These are phyloP conservation scores for Dichetophora obliterata DNA, from an alignment of 2,888 invertebrate genomes.

Conservation along the genomic window DNA sequence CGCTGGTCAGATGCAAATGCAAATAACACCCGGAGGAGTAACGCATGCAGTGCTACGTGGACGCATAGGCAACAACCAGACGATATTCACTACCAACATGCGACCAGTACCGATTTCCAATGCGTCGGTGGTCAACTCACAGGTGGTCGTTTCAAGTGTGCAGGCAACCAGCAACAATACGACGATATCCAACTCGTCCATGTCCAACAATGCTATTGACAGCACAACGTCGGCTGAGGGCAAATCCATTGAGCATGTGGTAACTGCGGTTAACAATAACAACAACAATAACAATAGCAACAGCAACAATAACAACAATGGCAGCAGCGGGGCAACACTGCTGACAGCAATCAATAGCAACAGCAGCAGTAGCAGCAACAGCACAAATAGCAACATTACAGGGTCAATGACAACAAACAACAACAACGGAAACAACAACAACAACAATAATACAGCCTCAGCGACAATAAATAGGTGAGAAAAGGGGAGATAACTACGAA, in stretches of 20 bases:
- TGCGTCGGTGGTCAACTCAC: slow-evolving; percentile 56
- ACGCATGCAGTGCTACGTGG: slow-evolving; percentile 62
- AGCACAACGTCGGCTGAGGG: slow-evolving; percentile 39
- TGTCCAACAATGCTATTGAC: slow-evolving; percentile 43
- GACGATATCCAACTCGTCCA: slow-evolving; percentile 45
- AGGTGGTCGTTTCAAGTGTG: slow-evolving; percentile 46
- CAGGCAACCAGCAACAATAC: slow-evolving; percentile 46
- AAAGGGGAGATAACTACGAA: slow-evolving; percentile 68
- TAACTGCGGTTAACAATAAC: slow-evolving; percentile 29
- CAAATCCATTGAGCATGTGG: slow-evolving; percentile 24
- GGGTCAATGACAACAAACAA: slow-evolving; percentile 47
- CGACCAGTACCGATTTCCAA: slow-evolving; percentile 60
- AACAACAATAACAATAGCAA: slow-evolving; percentile 39
- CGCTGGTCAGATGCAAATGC: slow-evolving; percentile 67
- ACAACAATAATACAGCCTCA: slow-evolving; percentile 51
- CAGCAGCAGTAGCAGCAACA: slow-evolving; percentile 42
- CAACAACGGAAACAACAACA: slow-evolving; percentile 50
- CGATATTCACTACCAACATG: slow-evolving; percentile 60
- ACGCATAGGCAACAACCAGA: slow-evolving; percentile 62
- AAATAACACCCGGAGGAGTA: slow-evolving; percentile 61
- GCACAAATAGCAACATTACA: slow-evolving; percentile 48
- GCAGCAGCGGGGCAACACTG: slow-evolving; percentile 9
- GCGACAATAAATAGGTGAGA: slow-evolving; percentile 70
- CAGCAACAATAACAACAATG: slow-evolving; percentile 49
- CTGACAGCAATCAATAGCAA: slow-evolving; percentile 49